Conservation (phyloP, 2,888 invertebrate species). For the Bellardia bayeri region DNA sequence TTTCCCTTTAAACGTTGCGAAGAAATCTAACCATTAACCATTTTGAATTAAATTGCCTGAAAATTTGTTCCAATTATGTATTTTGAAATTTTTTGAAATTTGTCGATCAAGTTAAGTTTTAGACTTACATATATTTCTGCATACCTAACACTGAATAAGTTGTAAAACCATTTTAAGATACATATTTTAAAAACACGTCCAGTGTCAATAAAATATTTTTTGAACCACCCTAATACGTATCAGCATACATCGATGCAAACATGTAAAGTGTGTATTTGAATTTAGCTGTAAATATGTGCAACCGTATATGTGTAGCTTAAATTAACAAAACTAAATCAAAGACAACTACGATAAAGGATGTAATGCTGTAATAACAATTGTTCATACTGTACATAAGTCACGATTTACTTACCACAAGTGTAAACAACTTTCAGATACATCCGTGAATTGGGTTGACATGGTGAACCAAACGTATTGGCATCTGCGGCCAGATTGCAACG, state of each 20-base stretch:
- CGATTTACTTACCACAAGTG: conserved; percentile 90
- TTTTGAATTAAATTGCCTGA: too few relatives aligned
- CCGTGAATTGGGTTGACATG: conserved; percentile 91
- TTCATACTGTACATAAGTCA: conserved; percentile 57
- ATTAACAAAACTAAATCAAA: conserved; percentile 54
- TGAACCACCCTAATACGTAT: background rate
- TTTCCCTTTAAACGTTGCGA: too few relatives aligned
- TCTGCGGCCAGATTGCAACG: conserved; percentile 93
- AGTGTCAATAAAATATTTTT: conserved; percentile 1
- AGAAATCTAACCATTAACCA: too few relatives aligned
- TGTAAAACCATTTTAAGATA: too few relatives aligned
- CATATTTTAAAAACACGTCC: background rate
- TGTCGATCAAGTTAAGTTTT: too few relatives aligned
- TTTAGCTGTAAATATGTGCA: background rate
- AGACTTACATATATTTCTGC: too few relatives aligned
- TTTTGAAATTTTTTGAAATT: too few relatives aligned
- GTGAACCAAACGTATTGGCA: conserved; percentile 92
- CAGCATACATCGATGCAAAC: background rate
- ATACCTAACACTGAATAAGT: too few relatives aligned
- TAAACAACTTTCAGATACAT: conserved; percentile 95
- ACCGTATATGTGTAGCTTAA: background rate
- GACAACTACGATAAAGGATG: conserved; percentile 19
- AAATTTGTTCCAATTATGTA: too few relatives aligned
- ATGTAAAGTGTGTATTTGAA: background rate
- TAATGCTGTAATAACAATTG: conserved; percentile 54